phyloP scores from a whole-genome alignment of 2,888 invertebrate genomes.

The Cybosia mesomella region DNA sequence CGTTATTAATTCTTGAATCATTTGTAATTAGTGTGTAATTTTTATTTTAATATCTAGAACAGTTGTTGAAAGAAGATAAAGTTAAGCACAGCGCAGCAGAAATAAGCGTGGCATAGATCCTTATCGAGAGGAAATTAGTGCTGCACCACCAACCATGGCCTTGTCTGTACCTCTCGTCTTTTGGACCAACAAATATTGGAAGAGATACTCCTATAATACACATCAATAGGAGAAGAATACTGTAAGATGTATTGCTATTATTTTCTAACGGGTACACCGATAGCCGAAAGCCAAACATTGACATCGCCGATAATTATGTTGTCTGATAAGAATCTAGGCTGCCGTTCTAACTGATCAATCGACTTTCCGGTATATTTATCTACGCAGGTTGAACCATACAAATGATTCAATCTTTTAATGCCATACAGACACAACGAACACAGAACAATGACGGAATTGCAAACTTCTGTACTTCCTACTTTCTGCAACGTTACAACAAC shows the following conservation, averaged over 20 bases:
- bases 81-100: neutral
- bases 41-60: slow-evolving; percentile 7
- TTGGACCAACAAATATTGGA: too few species aligned
- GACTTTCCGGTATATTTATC: slow-evolving; percentile 21
- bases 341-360: neutral
- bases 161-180: neutral
- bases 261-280: too few species aligned
- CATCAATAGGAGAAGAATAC: too few species aligned
- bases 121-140: too few species aligned
- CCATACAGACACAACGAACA: slow-evolving; percentile 30
- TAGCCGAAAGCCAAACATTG: too few species aligned
- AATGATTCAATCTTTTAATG: slow-evolving; percentile 50
- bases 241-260: too few species aligned
- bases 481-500: neutral
- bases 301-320: too few species aligned
- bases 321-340: neutral
- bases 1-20: slow-evolving; percentile 7
- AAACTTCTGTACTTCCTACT: slow-evolving; percentile 30
- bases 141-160: neutral
- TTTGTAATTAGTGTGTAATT: slow-evolving; percentile 14
- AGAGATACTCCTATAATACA: too few species aligned
- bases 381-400: slow-evolving; percentile 47
- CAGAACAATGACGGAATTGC: slow-evolving; percentile 40
- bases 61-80: neutral
- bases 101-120: neutral